Base-by-base conservation (phyloP, 2,888 invertebrate species). In the Danaus chrysippus region DNA sequence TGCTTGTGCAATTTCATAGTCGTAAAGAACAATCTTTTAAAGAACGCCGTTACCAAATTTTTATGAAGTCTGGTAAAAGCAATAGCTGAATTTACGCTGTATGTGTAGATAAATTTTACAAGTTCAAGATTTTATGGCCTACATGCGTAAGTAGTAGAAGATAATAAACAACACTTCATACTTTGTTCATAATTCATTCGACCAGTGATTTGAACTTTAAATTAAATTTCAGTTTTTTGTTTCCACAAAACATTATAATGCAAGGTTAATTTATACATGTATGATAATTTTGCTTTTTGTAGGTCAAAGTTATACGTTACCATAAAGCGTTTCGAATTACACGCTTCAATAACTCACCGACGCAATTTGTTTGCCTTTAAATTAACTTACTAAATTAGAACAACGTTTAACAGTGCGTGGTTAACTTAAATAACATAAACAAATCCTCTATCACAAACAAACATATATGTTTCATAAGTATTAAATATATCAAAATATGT, bases 101-200 rank as follows among this genome's bases (percentile, higher is more conserved):
- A 81, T 76, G 83, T 74, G 77, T 76, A 79, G 80, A 76, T 86
- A 86, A 86, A 85, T 76, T 87, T 88, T 86, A 87, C 81, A 79
- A 74, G 78, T 80, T 81, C 81, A 71, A 76, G 76, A 72, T 74
- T 80, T 84, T 83, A 86, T 83, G 80, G 79, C 67, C 73, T 72
- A 75, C 62, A 69, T 72, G 71, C 72, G 73, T 70, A 63, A 73
- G 73, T 76, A 76, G 76, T 80, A 75, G 77, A 76, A 75, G 77
- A 81, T 79, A 78, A 77, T 78, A 74, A 69, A 69, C 67, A 69
- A 73, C 71, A 74, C 79, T 80, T 79, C 62, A 65, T 62, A 62
- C 34, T 60, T 34, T 34, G 23, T 34, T 34, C 23, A 34, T 34
- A 34, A 34, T 5, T 6, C 23, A 49, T 46, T 15, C 46, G 49